Base-by-base conservation (phyloP, 2,113 vertebrate genomes). In the Hemibagrus wyckioides region DNA sequence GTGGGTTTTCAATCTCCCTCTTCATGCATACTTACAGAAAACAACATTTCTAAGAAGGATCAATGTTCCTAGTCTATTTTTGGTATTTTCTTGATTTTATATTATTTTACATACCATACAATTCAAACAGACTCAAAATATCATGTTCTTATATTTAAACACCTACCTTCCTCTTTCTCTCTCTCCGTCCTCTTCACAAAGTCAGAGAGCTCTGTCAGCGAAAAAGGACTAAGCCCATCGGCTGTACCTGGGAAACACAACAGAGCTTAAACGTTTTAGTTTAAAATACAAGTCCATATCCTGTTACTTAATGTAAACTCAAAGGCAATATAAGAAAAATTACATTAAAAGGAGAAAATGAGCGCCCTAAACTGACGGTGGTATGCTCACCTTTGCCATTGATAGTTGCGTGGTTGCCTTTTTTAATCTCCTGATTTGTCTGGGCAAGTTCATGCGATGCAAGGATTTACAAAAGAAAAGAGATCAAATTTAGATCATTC, bases 91-190 rank as follows among this genome's bases (percentile, higher is more conserved):
- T 82, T 77, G 6, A 25, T 73, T 25, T 73, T 13, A 77, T 21
- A 36, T 48, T 19, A 15, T 15, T 14, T n/a, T 79, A 17, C 5
- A 52, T 21, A 2, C 1, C 5, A 56, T 33, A 36, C 30, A 57
- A 56, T 56, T 80, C 30, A 23, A 69, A 13, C 15, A 13, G 63
- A 36, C 23, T 65, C 90, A 63, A 67, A 21, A 44, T 21, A 61
- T 13, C 7, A 15, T 73, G 50, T 79, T 6, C 61, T 9, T 54
- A n/a, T 61, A 14, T 54, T 48, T 71, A 73, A 28, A 82, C 52
- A 2, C 86, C 85, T 92, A 97, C 97, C 97, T 95, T 97, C 96
- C 65, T 97, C 96, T 91, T 89, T 92, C 84, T 96, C 96, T 86
- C 54, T 95, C 92, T 94, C 86, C 33, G 41, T 94, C 95, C 91